Base-by-base conservation (phyloP, 2,113 vertebrate genomes). In the Tragelaphus buxtoni region DNA sequence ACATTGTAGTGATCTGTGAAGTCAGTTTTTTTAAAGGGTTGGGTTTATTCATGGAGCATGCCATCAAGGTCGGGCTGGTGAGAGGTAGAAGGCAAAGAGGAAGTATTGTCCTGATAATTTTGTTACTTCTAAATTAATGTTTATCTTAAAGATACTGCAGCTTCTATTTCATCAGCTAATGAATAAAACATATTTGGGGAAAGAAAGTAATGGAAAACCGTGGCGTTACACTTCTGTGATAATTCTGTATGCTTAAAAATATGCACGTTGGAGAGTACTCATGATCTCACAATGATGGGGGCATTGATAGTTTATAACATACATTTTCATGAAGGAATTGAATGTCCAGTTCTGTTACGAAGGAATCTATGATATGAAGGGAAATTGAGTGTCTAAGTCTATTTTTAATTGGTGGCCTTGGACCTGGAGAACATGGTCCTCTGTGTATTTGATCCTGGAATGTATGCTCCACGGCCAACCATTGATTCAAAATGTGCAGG, bases 31-130 rank as follows among this genome's bases (percentile, higher is more conserved):
- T 35, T 95, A 61, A 98, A 94, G 1, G 81, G 60, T 45, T 85
- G 97, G 90, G 97, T 98, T 98, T 98, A 97, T 98, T 98, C 96
- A 93, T 96, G 81, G 96, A 95, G 88, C 1, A 0, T 97, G 95
- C 97, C 45, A 80, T 95, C 96, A 60, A 91, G 95, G 86, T 90
- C 95, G 96, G 88, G 97, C 72, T 82, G 96, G 91, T 86, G 7
- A 86, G 93, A 95, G 96, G 84, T 91, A 96, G 96, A 95, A 89
- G 85, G 81, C 89, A 85, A 97, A 98, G 98, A 94, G 92, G 91
- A 83, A 96, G 95, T 94, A 89, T 97, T 95, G 95, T 49, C 79
- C 83, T 81, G 39, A 53, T 65, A 39, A 58, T 87, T 97, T 65
- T 0, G 26, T 91, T 97, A 89, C 83, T 97, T 92, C 80, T 94